Evolutionary conservation across 2,888 invertebrate genomes (phyloP), one percentile per base, ranked within the genome.

Genomic region (Scaptodrosophila latifasciaeformis): DNA sequence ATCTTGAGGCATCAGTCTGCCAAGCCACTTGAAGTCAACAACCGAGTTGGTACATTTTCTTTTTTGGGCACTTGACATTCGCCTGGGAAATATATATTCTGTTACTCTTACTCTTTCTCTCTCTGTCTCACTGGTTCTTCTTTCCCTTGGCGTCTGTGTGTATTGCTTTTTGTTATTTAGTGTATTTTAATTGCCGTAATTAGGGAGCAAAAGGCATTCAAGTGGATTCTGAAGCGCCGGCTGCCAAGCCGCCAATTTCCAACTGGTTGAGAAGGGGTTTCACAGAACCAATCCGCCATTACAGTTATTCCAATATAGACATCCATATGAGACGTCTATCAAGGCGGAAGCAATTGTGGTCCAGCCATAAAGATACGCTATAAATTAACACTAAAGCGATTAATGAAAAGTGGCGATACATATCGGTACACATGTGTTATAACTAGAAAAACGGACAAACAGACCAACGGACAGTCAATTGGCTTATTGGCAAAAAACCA

Each of bases 141-240:
- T n/a, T n/a, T n/a, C n/a, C n/a, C 76, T 76, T 75, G 78, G 78
- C 55, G 59, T n/a, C 9, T 27, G 29, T 39, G 10, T 43, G 15
- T 17, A 12, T 49, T 17, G 24, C 50, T 48, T 54, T 47, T 54
- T 47, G 29, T 45, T 69, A 82, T 82, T 82, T 79, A 79, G 82
- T 82, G 75, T 65, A 59, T 68, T 80, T 77, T 80, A 82, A 79
- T 79, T 82, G 74, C 66, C 65, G 70, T 78, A 82, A 82, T 76
- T 82, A 82, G 65, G 52, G 63, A 47, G 46, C 48, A 18, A 43
- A 44, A 50, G 57, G 49, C 31, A 49, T 62, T 79, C 72, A 81
- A 78, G 76, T 79, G 72, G 54, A 62, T 55, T 59, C 43, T 77
- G 58, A 57, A 66, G 67, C 47, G 65, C 34, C 49, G 50, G 50